A percentile compares a stretch with the other conserved stretches of the same genome.
Conservation (phyloP, 2,888 invertebrate genomes). For the Pollenia labialis region DNA sequence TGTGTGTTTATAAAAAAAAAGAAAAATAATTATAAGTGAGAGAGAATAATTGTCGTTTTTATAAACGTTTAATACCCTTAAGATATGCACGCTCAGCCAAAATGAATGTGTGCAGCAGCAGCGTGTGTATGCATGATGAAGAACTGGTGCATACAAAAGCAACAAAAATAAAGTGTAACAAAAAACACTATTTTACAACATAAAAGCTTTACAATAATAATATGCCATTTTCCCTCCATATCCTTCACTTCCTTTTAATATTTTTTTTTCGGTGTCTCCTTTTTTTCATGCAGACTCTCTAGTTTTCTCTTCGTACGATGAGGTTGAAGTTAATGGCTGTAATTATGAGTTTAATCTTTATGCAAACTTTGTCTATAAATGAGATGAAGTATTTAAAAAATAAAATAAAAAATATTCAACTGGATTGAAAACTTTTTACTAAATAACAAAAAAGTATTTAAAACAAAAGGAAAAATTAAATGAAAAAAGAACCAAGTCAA, state of each 20-base stretch:
- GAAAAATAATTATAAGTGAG: conserved; percentile 1
- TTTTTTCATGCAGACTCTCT: conserved; percentile 38
- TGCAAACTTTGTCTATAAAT: conserved; percentile 74
- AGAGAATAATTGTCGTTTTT: conserved; percentile 66
- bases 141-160: conserved; percentile 30
- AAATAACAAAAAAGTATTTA: conserved; percentile 32
- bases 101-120: background rate
- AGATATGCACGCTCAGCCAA: conserved; percentile 69
- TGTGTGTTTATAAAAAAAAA: background rate
- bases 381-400: conserved; percentile 65
- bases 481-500: conserved; percentile 5
- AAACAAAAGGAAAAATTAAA: conserved; percentile 6
- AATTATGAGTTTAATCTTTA: conserved; percentile 78
- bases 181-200: conserved; percentile 59
- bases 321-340: conserved; percentile 76
- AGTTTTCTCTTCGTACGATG: conserved; percentile 34
- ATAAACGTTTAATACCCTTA: conserved; percentile 70
- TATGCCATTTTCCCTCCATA: conserved; percentile 43
- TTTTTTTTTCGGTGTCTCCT: conserved; percentile 7
- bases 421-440: conserved; percentile 64
- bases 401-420: conserved; percentile 36
- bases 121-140: conserved; percentile 8
- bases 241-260: conserved; percentile 38
- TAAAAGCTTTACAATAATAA: conserved; percentile 52
- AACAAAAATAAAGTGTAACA: conserved; percentile 54